Conservation (phyloP, 2,888 invertebrate genomes). For the Lasioglossum leucozonium region DNA sequence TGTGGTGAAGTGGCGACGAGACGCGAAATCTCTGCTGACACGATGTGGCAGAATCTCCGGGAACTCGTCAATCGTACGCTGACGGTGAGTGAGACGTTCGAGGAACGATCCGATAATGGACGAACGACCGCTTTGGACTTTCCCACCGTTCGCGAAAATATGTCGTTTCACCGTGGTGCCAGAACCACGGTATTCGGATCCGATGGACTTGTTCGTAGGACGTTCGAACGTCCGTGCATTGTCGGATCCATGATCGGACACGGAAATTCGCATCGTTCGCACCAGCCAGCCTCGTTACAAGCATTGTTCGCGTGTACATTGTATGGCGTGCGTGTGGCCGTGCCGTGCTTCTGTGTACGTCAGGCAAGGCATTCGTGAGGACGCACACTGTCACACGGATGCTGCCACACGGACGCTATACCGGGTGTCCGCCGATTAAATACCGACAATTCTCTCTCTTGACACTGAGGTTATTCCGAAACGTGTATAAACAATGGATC, state of each 20-base stretch:
- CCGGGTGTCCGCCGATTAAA: not conserved
- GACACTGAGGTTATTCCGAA: not conserved
- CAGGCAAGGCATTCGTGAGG: constrained; percentile 52
- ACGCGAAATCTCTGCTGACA: constrained; percentile 66
- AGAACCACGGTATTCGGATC: not conserved
- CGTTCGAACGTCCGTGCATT: constrained; percentile 7
- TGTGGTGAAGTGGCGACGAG: constrained; percentile 55
- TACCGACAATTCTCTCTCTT: not conserved
- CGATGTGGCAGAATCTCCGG: constrained; percentile 67
- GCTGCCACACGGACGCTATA: constrained; percentile 14
- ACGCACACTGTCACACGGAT: constrained; percentile 34
- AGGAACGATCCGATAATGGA: constrained; percentile 17
- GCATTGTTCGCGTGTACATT: constrained; percentile 41
- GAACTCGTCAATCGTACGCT: constrained; percentile 55
- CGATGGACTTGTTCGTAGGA: not conserved
- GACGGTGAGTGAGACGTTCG: constrained; percentile 63
- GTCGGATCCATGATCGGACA: constrained; percentile 11
- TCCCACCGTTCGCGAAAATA: constrained; percentile 43
- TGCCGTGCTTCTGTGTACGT: constrained; percentile 31
- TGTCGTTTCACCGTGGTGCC: constrained; percentile 35
- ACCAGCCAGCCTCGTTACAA: constrained; percentile 33
- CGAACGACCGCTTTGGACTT: constrained; percentile 39
- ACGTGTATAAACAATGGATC: not conserved
- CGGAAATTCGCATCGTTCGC: not conserved
- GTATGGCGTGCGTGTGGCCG: constrained; percentile 8